phyloP scores from a whole-genome alignment of 2,888 invertebrate species.

The Cosmia pyralina region DNA sequence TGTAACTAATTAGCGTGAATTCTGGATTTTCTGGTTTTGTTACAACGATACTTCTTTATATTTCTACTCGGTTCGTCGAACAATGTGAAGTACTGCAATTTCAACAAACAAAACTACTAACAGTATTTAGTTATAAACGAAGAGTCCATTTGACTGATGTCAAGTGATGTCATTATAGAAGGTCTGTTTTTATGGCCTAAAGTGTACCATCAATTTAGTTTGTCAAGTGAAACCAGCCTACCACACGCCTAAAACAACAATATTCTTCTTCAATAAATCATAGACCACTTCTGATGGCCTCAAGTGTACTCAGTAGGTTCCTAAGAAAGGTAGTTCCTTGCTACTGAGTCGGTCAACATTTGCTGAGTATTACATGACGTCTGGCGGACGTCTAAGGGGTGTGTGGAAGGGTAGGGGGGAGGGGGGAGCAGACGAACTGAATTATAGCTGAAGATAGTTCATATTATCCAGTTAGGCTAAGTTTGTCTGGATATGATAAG shows the following conservation, averaged over 20 bases:
- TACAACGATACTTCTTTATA: not conserved
- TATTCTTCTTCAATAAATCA: conserved; percentile 32
- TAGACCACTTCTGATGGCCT: conserved; percentile 23
- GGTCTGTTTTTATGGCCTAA: not conserved
- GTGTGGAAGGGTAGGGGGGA: not conserved
- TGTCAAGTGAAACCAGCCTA: too few species aligned
- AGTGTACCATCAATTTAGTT: not conserved
- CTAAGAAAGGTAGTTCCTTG: conserved; percentile 36
- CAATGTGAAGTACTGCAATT: not conserved
- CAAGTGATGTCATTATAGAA: too few species aligned
- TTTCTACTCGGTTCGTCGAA: not conserved
- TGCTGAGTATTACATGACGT: conserved; percentile 57
- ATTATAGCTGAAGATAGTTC: conserved; percentile 1
- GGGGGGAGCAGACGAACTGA: not conserved
- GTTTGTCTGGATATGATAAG: conserved; percentile 7
- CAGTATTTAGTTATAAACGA: too few species aligned
- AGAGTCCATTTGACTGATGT: too few species aligned
- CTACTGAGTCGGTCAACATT: conserved; percentile 55
- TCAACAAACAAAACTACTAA: not conserved
- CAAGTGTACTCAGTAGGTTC: conserved; percentile 44
- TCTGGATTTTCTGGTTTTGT: not conserved
- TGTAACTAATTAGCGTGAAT: conserved; percentile 1
- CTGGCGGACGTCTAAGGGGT: conserved; percentile 17
- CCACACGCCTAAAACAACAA: not conserved
- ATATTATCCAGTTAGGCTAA: conserved; percentile 20